These are phyloP conservation scores for Eucera pruinosa DNA, from an alignment of 2,888 invertebrate species.

Conservation along the genomic window DNA sequence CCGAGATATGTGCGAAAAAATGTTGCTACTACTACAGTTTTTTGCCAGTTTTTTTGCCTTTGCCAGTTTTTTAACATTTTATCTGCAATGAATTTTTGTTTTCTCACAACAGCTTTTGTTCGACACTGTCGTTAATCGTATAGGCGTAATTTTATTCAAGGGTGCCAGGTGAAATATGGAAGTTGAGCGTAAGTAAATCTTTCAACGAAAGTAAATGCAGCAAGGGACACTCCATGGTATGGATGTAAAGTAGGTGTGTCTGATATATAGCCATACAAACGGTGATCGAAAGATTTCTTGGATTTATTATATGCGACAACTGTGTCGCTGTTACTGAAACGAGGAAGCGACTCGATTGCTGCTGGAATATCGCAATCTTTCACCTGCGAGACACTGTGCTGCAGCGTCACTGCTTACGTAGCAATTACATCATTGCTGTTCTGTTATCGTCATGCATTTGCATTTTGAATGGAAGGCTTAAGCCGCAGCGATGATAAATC, in stretches of 20 bases:
- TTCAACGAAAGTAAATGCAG: slow-evolving; percentile 28
- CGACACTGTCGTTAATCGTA: not conserved
- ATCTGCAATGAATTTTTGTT: not conserved
- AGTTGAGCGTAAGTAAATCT: slow-evolving; percentile 19
- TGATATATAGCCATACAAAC: slow-evolving; percentile 44
- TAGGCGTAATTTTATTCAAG: not conserved
- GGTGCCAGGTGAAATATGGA: slow-evolving; percentile 12
- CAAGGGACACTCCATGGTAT: slow-evolving; percentile 19
- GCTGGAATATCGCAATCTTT: slow-evolving; percentile 41
- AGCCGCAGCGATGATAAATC: slow-evolving; percentile 38
- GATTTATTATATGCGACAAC: slow-evolving; percentile 59
- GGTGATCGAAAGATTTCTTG: slow-evolving; percentile 28
- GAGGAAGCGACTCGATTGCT: slow-evolving; percentile 37
- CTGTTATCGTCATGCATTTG: slow-evolving; percentile 47
- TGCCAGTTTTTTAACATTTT: not conserved
- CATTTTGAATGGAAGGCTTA: slow-evolving; percentile 23
- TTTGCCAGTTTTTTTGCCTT: no score
- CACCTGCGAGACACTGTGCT: slow-evolving; percentile 34
- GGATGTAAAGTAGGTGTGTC: slow-evolving; percentile 8
- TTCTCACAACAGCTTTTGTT: not conserved
- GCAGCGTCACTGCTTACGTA: slow-evolving; percentile 44
- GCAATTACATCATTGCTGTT: slow-evolving; percentile 55
- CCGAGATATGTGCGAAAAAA: no score
- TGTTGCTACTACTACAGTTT: no score
- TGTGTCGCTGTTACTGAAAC: slow-evolving; percentile 49